Evolutionary conservation across 2,113 vertebrate genomes (phyloP), one percentile per base, ranked within the genome.

Genomic region (Tetrax tetrax): DNA sequence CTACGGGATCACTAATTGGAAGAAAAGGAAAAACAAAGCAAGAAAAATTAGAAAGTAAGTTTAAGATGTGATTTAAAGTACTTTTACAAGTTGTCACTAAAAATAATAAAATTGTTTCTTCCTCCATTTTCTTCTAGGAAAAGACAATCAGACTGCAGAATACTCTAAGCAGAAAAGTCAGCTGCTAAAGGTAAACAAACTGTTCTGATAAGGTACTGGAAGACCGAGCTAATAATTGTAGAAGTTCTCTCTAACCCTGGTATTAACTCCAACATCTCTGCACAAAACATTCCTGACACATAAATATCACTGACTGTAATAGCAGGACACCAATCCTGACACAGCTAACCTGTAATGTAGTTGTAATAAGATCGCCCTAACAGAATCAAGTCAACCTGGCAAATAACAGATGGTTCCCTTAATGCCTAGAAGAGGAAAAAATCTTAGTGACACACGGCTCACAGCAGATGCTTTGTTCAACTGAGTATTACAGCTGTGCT

Each of bases 351-450:
- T 92, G 87, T 29, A 92, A 89, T 35, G 54, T 45, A 84, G 37
- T 69, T 53, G 53, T 25, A 90, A 57, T 31, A 54, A 92, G 53
- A 82, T 87, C 47, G 1, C 33, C 38, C 77, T 80, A 68, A 83
- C 2, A 95, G 77, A 94, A 93, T 80, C 57, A 80, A 84, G 59
- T 66, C 31, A 59, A 65, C 85, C 81, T 94, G 71, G 87, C 81
- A 89, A 94, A 87, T 89, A 88, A 69, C 53, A 96, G 86, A 83
- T 76, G 95, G 91, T 35, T 88, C 68, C 57, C 66, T 66, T 48
- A 63, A 53, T 17, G 51, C 70, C 64, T 51, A 45, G 35, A 43
- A 35, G 47, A 27, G 13, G 37, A 5, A 66, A 51, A 45, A 31
- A 50, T 9, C 14, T 35, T 16, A 8, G 47, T 37, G 56, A 37